A percentile compares a stretch with the other conserved stretches of the same genome.
Conservation (phyloP, 2,888 invertebrate genomes). For the Linyphia triangularis region DNA sequence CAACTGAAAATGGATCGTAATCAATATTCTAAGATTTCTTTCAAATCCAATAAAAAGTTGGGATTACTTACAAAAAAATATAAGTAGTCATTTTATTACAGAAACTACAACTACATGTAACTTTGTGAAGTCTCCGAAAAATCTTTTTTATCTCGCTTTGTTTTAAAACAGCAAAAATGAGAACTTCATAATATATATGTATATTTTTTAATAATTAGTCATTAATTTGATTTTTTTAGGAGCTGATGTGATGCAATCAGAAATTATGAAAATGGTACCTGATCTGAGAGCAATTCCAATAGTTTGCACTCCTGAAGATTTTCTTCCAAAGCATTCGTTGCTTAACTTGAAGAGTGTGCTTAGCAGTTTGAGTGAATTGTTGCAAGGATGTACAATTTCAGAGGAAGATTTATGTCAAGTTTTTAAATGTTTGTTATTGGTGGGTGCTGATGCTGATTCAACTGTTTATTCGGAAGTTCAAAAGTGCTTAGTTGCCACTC, state of each 20-base stretch:
- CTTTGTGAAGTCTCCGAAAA: too few species aligned
- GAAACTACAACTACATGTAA: too few species aligned
- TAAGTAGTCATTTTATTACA: too few species aligned
- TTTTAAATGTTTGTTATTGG: not conserved
- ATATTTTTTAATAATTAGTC: too few species aligned
- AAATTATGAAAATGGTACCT: conserved; percentile 8
- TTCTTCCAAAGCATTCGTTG: conserved; percentile 8
- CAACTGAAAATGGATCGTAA: too few species aligned
- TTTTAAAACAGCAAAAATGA: too few species aligned
- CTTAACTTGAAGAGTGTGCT: conserved; percentile 11
- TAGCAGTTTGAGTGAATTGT: not conserved
- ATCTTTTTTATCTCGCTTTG: too few species aligned
- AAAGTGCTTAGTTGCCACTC: not conserved
- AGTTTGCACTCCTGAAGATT: not conserved
- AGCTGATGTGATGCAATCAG: not conserved
- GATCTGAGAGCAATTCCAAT: not conserved
- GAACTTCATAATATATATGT: too few species aligned
- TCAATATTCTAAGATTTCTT: too few species aligned
- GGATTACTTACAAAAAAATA: too few species aligned
- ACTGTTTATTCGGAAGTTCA: not conserved
- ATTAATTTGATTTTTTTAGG: conserved; percentile 17
- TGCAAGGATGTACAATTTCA: not conserved
- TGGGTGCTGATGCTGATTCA: conserved; percentile 6
- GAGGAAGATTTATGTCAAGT: not conserved
- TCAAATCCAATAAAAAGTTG: too few species aligned